These are phyloP conservation scores for Gortyna flavago DNA, from an alignment of 2,888 invertebrate species.

Conservation along the genomic window DNA sequence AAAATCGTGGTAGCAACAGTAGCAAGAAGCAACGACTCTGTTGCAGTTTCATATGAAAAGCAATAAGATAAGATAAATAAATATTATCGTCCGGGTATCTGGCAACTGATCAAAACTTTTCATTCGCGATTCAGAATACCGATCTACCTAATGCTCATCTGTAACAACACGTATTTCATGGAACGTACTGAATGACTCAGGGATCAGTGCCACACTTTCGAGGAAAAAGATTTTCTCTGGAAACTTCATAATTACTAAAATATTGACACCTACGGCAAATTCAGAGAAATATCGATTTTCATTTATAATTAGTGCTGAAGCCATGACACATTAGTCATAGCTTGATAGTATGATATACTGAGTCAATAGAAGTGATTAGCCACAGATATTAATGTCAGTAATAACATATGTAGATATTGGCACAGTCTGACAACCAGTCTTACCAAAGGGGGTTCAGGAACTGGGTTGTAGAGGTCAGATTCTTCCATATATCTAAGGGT, in stretches of 20 bases:
- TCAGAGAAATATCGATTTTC: slow-evolving; percentile 10
- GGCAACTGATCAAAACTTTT: slow-evolving; percentile 51
- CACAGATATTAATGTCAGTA: background rate
- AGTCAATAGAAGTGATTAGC: background rate
- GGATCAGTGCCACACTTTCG: background rate
- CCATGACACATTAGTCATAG: no score
- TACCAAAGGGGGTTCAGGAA: background rate
- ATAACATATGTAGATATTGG: background rate
- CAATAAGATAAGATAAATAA: slow-evolving; percentile 27
- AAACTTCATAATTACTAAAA: slow-evolving; percentile 7
- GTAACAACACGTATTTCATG: slow-evolving; percentile 14
- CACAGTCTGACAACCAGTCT: no score
- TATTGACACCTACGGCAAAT: background rate
- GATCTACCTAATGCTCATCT: background rate
- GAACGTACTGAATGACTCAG: background rate
- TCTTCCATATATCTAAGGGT: no score
- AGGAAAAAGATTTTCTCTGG: slow-evolving; percentile 1
- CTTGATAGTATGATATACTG: no score
- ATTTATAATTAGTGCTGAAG: background rate
- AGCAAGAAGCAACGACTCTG: background rate
- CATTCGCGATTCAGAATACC: slow-evolving; percentile 8
- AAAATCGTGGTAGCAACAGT: slow-evolving; percentile 4
- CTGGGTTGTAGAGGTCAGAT: background rate
- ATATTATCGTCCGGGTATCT: slow-evolving; percentile 18
- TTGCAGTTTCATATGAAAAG: slow-evolving; percentile 19